Base-by-base conservation (phyloP, 1,140 invertebrate genomes). In the Formica exsecta region DNA sequence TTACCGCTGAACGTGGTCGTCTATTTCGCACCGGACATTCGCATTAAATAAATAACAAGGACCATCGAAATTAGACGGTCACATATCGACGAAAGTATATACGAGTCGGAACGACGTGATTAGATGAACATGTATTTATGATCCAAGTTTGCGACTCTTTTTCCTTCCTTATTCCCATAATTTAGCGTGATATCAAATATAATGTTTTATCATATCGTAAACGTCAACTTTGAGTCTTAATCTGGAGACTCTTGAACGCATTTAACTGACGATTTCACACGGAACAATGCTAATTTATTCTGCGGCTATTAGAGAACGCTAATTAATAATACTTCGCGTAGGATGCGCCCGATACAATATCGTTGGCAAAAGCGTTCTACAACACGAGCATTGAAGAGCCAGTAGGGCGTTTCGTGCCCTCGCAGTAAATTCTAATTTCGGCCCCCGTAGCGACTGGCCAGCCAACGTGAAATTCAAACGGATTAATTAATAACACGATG, bases 401-500 rank as follows among this genome's bases (percentile, higher is more conserved):
- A 48, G 44, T 0, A 4, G 44, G 44, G 13, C 0, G 13, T 22
- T 25, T 32, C 9, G 13, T 19, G 16, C 16, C 44, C 25, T 44
- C 19, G 22, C 22, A 32, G 48, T 76, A 81, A 81, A 81, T 86
- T 89, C 87, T 86, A 80, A 86, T 89, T 71, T 74, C 38, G 0
- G 25, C 59, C 3, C n/a, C 29, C 29, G 8, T 32, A 62, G 29
- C 8, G 29, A 44, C 44, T n/a, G 13, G 59, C n/a, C 36, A 32
- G n/a, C 8, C 54, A 29, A 70, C 51, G 68, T 11, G 61, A 86
- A 86, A 83, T 86, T 86, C 65, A 44, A 89, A 89, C 79, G 86
- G 83, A 85, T 77, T 79, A 79, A 89, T 89, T 89, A 77, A 89
- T 89, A 89, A 89, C 65, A 29, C 9, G 70, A 38, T 19, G 16